Evolutionary conservation across 2,888 invertebrate species (phyloP).

Genomic region (Acanthosoma haemorrhoidale): DNA sequence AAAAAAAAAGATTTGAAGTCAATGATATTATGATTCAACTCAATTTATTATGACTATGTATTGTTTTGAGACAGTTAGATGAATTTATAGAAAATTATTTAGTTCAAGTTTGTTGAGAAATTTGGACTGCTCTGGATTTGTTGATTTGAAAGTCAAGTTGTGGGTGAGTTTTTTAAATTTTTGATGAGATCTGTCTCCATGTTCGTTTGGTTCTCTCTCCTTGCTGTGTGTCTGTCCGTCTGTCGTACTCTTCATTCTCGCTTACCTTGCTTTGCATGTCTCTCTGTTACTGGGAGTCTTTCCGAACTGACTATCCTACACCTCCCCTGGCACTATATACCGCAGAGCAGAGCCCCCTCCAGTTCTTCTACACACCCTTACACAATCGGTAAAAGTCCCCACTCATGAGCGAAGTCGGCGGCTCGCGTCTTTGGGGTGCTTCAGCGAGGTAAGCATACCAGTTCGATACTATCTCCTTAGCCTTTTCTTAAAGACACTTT

Average conservation of each 20-base stretch:
- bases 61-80: too few species aligned
- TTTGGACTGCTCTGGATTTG: too few species aligned
- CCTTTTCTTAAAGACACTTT: too few species aligned
- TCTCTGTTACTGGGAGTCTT: constrained; percentile 8
- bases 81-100: too few species aligned
- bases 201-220: too few species aligned
- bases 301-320: constrained; percentile 8
- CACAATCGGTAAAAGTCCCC: constrained; percentile 6
- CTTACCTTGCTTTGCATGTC: constrained; percentile 20
- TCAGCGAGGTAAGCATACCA: too few species aligned
- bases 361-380: background rate
- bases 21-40: too few species aligned
- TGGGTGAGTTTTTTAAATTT: background rate
- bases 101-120: too few species aligned
- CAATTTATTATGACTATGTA: too few species aligned
- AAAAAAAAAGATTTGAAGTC: too few species aligned
- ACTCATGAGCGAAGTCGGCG: background rate
- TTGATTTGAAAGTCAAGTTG: background rate
- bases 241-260: constrained; percentile 1
- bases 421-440: background rate
- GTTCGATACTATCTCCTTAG: too few species aligned
- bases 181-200: too few species aligned
- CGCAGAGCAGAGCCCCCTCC: background rate
- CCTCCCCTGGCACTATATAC: constrained; percentile 8
- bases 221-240: background rate